phyloP scores from a whole-genome alignment of 64 coral and sea anemone species.

The Trachythela sp. region DNA sequence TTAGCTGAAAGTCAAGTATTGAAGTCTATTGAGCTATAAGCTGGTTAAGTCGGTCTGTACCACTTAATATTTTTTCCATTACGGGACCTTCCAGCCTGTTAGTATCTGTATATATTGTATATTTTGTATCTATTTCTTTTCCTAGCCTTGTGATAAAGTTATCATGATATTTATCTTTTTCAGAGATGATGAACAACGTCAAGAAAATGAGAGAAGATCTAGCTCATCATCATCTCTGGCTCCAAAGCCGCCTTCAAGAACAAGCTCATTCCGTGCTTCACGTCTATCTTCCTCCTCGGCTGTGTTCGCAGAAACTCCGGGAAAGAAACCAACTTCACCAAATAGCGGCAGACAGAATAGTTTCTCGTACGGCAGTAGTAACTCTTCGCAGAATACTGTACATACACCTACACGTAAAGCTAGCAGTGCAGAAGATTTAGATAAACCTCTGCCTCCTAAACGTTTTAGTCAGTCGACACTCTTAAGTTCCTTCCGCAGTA shows the following conservation, averaged over 20 bases:
- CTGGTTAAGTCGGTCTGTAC: too few species aligned
- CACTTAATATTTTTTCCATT: too few species aligned
- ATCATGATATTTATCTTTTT: too few species aligned
- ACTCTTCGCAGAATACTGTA: neutral
- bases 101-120: neutral
- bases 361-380: neutral
- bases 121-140: neutral
- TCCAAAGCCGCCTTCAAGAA: neutral
- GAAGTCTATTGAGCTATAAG: too few species aligned
- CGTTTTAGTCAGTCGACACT: neutral
- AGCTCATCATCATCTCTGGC: neutral
- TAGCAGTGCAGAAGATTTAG: neutral
- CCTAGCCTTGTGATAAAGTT: too few species aligned
- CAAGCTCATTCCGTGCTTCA: neutral
- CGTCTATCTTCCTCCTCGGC: neutral
- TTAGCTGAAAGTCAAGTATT: too few species aligned
- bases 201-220: neutral
- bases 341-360: too few species aligned
- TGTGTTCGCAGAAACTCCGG: neutral
- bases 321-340: neutral
- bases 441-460: constrained; percentile 12
- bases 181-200: neutral
- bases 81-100: too few species aligned
- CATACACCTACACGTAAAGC: neutral
- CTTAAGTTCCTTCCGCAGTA: neutral